Evolutionary conservation across 2,113 vertebrate genomes (phyloP), one percentile per base, ranked within the genome.

Genomic region (Columbina picui): DNA sequence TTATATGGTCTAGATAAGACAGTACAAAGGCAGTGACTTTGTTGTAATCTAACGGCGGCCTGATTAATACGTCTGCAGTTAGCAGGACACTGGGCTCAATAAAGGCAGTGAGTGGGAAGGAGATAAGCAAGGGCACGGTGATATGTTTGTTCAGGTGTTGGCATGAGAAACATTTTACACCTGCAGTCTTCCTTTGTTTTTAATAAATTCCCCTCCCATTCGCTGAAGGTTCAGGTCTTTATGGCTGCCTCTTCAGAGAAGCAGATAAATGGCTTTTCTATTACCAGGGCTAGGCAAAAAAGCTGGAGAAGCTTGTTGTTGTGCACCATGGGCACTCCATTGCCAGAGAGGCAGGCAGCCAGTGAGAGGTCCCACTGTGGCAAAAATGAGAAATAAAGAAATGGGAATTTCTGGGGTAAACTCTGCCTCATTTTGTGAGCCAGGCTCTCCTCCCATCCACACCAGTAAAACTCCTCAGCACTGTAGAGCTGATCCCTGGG

Each of bases 71-170:
- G 32, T 57, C 91, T 94, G 80, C 92, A 90, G 90, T 47, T 81
- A 71, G 84, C 94, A 87, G 91, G 64, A 70, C 18, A 8, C 36
- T 14, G 59, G 55, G 57, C 53, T 89, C 89, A 82, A 79, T 73
- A 76, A 92, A 89, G 49, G 80, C 55, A 68, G 45, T 14, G 78
- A 96, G 94, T 43, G 29, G 60, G 80, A 92, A 86, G 69, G 69
- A 96, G 93, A 97, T 96, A 96, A 95, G 91, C 60, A 92, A 94
- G 65, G 89, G 74, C 5, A 15, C 5, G 22, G 73, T 4, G 2
- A 59, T 38, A 17, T 85, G 65, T 96, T 96, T 97, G 93, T 76
- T 89, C 96, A 96, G 91, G 96, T 95, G 95, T 83, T 91, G 38
- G 81, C 22, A 59, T 41, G 69, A 93, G 84, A 91, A 93, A 96